Percentiles rank a stretch among this genome's conserved stretches.
phyloP scores from a whole-genome alignment of 2,113 vertebrate genomes.

The Scomber japonicus region DNA sequence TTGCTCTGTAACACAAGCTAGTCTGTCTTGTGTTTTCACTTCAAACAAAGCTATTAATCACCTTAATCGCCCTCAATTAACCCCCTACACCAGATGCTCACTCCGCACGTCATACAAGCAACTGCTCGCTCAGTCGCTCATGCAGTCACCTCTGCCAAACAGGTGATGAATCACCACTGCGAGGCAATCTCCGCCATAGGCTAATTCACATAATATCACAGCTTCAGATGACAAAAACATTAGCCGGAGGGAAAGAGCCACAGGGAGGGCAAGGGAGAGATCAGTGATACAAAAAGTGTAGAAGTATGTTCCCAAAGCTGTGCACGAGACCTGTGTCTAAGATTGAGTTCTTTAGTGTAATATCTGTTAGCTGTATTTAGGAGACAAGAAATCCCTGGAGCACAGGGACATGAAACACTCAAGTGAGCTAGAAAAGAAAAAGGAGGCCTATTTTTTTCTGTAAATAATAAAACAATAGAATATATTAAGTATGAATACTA shows the following conservation, averaged over 20 bases:
- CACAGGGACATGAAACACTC: constrained; percentile 7
- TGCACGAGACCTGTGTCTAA: constrained; percentile 2
- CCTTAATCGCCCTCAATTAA: constrained; percentile 89
- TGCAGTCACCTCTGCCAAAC: constrained; percentile 74
- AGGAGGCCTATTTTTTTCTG: background rate
- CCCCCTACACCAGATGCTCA: constrained; percentile 82
- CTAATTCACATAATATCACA: constrained; percentile 75
- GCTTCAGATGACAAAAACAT: constrained; percentile 78
- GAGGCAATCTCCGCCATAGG: constrained; percentile 65
- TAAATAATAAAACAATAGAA: background rate
- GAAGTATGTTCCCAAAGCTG: constrained; percentile 15
- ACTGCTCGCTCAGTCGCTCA: constrained; percentile 62
- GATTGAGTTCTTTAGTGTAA: constrained; percentile 4
- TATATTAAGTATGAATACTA: background rate
- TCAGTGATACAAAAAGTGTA: background rate
- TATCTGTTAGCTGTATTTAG: background rate
- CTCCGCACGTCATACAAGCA: constrained; percentile 81
- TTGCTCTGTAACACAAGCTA: constrained; percentile 89
- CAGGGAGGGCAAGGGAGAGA: constrained; percentile 41
- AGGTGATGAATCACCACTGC: constrained; percentile 79
- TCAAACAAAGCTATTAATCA: constrained; percentile 93
- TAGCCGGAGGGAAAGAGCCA: constrained; percentile 67
- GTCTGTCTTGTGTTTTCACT: constrained; percentile 90
- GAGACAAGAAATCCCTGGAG: constrained; percentile 31
- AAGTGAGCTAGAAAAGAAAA: background rate